These are phyloP conservation scores for Larimichthys polyactis DNA, from an alignment of 2,113 vertebrate species.

Conservation along the genomic window DNA sequence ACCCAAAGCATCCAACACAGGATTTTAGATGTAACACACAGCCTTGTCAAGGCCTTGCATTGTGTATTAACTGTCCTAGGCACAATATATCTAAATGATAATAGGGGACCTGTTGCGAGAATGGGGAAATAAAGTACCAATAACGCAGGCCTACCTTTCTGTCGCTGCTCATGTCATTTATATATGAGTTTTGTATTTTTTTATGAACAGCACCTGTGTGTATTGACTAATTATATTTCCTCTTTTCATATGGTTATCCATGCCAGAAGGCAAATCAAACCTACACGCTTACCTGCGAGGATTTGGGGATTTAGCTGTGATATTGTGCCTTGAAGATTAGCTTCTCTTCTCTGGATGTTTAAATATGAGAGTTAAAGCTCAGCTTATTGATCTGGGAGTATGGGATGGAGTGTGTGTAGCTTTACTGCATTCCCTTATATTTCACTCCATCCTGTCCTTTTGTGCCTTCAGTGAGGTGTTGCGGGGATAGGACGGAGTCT, in stretches of 20 bases:
- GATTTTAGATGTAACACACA: conserved; percentile 4
- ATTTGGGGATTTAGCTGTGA: conserved; percentile 58
- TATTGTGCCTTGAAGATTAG: conserved; percentile 72
- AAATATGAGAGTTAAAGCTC: conserved; percentile 63
- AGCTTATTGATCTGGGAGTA: conserved; percentile 74
- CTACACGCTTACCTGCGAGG: conserved; percentile 50
- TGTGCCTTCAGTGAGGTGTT: conserved; percentile 28
- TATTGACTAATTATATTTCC: conserved; percentile 67
- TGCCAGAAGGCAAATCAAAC: conserved; percentile 60
- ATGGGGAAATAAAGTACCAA: neutral
- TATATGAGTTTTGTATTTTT: conserved; percentile 56
- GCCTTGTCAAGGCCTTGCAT: neutral
- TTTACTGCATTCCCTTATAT: conserved; percentile 34
- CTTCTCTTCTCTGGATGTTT: conserved; percentile 64
- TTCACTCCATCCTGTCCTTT: conserved; percentile 31
- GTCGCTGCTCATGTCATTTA: conserved; percentile 7
- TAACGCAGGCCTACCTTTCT: neutral
- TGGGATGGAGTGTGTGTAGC: conserved; percentile 39
- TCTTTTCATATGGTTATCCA: conserved; percentile 56
- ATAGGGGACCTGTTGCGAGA: conserved; percentile 12
- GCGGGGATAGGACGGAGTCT: conserved; percentile 25
- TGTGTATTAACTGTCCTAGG: neutral
- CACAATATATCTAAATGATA: neutral
- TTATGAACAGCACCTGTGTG: conserved; percentile 48
- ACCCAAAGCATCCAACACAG: conserved; percentile 5